A percentile compares a stretch with the other conserved stretches of the same genome.
Evolutionary conservation across 2,113 vertebrate species (phyloP).

Genomic region (Lynx canadensis): DNA sequence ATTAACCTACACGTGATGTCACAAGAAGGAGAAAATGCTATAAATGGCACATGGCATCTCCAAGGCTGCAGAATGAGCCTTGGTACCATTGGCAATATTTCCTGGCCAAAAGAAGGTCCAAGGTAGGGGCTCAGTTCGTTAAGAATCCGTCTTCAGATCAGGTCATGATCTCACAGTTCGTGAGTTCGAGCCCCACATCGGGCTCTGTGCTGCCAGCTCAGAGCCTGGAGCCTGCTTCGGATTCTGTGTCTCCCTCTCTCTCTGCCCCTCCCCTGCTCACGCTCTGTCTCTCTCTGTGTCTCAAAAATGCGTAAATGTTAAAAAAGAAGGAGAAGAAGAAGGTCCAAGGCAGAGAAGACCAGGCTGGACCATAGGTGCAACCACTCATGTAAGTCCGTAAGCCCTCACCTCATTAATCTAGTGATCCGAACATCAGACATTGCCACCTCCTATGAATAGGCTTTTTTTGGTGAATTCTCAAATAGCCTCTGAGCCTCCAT

Average conservation of each 20-base stretch:
- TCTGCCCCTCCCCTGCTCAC: too few relatives aligned
- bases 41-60: not conserved
- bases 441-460: not conserved
- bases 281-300: too few relatives aligned
- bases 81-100: not conserved
- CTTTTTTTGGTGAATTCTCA: constrained; percentile 72
- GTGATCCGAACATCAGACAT: not conserved
- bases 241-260: too few relatives aligned
- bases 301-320: too few relatives aligned
- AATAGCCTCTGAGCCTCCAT: constrained; percentile 79
- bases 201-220: too few relatives aligned
- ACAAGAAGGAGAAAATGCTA: not conserved
- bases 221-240: too few relatives aligned
- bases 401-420: not conserved
- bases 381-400: not conserved
- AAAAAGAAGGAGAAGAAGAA: not conserved
- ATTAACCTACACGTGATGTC: not conserved
- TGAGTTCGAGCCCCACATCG: too few relatives aligned
- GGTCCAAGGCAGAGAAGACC: not conserved
- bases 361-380: not conserved
- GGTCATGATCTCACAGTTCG: too few relatives aligned
- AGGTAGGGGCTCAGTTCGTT: too few relatives aligned
- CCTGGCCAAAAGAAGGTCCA: not conserved
- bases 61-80: not conserved
- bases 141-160: too few relatives aligned